Conservation (phyloP, 1,140 invertebrate genomes). For the Meloidogyne chitwoodi region DNA sequence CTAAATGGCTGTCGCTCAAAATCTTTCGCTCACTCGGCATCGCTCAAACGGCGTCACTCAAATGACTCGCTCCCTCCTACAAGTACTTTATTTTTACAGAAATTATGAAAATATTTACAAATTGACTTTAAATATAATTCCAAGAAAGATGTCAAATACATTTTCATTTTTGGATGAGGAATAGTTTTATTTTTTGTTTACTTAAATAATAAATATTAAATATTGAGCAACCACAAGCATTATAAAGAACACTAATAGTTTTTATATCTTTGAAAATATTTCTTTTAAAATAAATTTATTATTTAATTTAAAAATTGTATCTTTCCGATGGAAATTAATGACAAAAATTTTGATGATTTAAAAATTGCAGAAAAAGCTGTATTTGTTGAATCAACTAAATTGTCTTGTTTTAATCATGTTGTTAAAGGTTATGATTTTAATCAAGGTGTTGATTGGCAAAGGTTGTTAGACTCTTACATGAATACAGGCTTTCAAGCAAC, state of each 20-base stretch:
- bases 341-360: background rate
- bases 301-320: background rate
- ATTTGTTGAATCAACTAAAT: background rate
- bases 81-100: constrained; percentile 17
- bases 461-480: constrained; percentile 75
- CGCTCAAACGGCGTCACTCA: too few relatives aligned
- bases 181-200: constrained; percentile 8
- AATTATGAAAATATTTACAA: constrained; percentile 38
- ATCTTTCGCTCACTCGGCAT: too few relatives aligned
- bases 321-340: background rate
- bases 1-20: too few relatives aligned
- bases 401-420: background rate
- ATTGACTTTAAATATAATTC: constrained; percentile 37
- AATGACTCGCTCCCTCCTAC: too few relatives aligned
- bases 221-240: background rate
- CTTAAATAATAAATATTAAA: background rate
- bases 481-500: constrained; percentile 91
- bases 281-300: background rate
- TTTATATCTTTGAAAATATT: background rate
- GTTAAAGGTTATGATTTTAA: constrained; percentile 83
- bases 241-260: too few relatives aligned
- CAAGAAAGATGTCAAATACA: constrained; percentile 40
- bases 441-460: constrained; percentile 79
- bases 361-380: background rate
- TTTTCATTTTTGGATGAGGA: constrained; percentile 41